Percentiles rank a stretch among this genome's conserved stretches.
Conservation (phyloP, 1,140 invertebrate genomes). For the Microplitis demolitor region DNA sequence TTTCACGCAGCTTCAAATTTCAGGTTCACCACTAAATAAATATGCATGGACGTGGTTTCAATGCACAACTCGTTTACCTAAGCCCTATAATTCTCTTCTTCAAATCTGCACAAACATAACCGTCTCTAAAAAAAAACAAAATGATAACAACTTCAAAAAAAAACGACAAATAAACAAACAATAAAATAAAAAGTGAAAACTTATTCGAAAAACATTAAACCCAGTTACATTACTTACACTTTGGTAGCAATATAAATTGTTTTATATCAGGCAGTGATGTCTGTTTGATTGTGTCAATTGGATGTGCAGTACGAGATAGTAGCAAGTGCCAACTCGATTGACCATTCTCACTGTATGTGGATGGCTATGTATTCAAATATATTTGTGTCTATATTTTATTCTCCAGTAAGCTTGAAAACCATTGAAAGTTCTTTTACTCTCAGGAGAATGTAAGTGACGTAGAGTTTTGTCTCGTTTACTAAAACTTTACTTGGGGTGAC, state of each 20-base stretch:
- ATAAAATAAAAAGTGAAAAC: too few species aligned
- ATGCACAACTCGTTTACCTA: not conserved
- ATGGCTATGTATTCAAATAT: not conserved
- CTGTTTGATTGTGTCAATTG: not conserved
- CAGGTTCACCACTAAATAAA: not conserved
- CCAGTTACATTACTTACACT: not conserved
- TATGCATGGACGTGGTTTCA: constrained; percentile 12
- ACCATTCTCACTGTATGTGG: not conserved
- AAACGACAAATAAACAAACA: not conserved
- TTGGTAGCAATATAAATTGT: not conserved
- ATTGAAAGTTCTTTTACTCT: not conserved
- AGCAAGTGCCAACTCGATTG: constrained; percentile 1
- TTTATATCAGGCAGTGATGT: not conserved
- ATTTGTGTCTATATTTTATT: not conserved
- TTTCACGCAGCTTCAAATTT: not conserved
- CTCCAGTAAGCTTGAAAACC: constrained; percentile 4
- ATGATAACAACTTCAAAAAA: not conserved
- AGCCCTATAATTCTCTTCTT: not conserved
- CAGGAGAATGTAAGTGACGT: not conserved
- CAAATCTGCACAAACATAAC: not conserved
- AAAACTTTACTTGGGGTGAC: not conserved
- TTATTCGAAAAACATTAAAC: not conserved
- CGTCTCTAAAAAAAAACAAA: too few species aligned
- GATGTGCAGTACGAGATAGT: not conserved
- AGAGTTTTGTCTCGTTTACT: not conserved